Percentiles rank a stretch among this genome's conserved stretches.
phyloP scores from a whole-genome alignment of 2,888 invertebrate species.

The Amblyjoppa fuscipennis region DNA sequence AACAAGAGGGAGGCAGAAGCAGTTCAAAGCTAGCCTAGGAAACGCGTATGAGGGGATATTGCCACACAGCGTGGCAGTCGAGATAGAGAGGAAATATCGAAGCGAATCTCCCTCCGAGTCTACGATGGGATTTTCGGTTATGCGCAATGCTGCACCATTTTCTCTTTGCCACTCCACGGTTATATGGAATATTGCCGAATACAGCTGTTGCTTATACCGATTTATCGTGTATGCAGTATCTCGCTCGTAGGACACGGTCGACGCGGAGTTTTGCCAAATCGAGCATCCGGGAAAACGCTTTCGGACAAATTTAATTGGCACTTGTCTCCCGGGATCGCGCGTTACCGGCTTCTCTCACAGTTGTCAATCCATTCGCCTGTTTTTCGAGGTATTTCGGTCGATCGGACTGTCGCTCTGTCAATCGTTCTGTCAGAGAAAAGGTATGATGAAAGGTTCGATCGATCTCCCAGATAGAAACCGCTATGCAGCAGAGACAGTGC shows the following conservation, averaged over 20 bases:
- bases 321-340: slow-evolving; percentile 12
- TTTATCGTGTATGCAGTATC: not conserved
- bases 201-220: not conserved
- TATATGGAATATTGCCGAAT: not conserved
- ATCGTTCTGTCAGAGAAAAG: too few species aligned
- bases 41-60: not conserved
- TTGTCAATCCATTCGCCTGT: not conserved
- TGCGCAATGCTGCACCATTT: slow-evolving; percentile 30
- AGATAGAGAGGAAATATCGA: not conserved
- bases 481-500: too few species aligned
- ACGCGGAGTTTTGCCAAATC: slow-evolving; percentile 3
- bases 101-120: not conserved
- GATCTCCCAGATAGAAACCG: too few species aligned
- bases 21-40: slow-evolving; percentile 8
- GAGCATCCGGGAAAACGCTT: slow-evolving; percentile 20
- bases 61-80: not conserved
- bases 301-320: slow-evolving; percentile 51
- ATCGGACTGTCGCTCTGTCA: too few species aligned
- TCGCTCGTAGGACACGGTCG: not conserved
- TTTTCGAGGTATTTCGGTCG: too few species aligned
- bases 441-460: too few species aligned
- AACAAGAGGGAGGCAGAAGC: not conserved
- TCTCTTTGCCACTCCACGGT: not conserved
- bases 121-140: slow-evolving; percentile 7
- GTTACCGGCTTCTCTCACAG: slow-evolving; percentile 9